These are phyloP conservation scores for Tragelaphus oryx DNA, from an alignment of 2,797 vertebrate species.

Conservation along the genomic window DNA sequence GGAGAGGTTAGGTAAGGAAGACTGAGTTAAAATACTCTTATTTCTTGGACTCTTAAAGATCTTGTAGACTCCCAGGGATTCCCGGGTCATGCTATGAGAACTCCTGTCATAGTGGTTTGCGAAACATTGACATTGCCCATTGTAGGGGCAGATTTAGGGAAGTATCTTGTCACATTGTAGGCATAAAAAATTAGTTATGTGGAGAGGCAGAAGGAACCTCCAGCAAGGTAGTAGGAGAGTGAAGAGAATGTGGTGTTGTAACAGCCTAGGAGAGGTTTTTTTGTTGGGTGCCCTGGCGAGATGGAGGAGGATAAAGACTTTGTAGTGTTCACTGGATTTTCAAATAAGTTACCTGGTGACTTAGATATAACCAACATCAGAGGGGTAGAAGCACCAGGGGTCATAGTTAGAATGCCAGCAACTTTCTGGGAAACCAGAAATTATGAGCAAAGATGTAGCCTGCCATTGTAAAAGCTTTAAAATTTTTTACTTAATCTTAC, in stretches of 20 bases:
- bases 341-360: background rate
- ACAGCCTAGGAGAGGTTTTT: background rate
- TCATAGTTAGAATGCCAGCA: background rate
- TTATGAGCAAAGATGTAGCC: background rate
- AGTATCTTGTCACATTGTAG: background rate
- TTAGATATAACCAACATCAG: background rate
- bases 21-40: background rate
- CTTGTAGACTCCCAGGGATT: background rate
- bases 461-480: background rate
- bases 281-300: background rate
- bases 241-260: background rate
- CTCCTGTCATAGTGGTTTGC: background rate
- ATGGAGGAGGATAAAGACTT: background rate
- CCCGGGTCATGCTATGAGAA: background rate
- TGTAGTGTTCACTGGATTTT: background rate
- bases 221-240: background rate
- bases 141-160: background rate
- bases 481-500: background rate
- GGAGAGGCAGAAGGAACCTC: background rate
- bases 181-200: background rate
- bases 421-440: background rate
- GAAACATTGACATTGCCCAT: background rate
- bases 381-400: background rate
- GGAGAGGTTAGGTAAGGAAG: background rate
- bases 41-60: background rate